These are phyloP conservation scores for Drosophila malerkotliana DNA, from an alignment of 1,140 invertebrate genomes.

Conservation along the genomic window DNA sequence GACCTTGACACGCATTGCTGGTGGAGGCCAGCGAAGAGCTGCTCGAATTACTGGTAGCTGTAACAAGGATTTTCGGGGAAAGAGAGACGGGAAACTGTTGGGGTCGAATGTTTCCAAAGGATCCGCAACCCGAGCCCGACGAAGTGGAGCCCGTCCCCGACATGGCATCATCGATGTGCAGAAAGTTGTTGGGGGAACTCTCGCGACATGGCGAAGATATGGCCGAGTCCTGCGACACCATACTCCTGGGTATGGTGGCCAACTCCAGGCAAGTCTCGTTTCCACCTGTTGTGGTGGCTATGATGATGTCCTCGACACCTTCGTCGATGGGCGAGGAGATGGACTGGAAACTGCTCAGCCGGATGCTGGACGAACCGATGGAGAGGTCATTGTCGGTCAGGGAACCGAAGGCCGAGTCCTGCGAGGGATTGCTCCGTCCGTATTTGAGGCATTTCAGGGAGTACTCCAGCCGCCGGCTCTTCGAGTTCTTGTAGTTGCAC, in stretches of 20 bases:
- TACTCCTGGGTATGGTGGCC: slow-evolving; percentile 75
- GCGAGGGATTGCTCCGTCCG: slow-evolving; percentile 83
- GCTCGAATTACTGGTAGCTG: slow-evolving; percentile 78
- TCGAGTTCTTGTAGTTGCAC: slow-evolving; percentile 83
- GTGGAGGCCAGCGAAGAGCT: slow-evolving; percentile 74
- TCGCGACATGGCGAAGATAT: slow-evolving; percentile 81
- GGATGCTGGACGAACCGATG: slow-evolving; percentile 79
- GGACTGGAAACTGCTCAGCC: slow-evolving; percentile 82
- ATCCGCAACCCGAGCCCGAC: slow-evolving; percentile 65
- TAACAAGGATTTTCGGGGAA: slow-evolving; percentile 78
- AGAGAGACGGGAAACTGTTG: slow-evolving; percentile 81
- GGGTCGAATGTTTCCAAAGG: slow-evolving; percentile 65
- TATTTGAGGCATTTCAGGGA: slow-evolving; percentile 82
- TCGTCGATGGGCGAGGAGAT: slow-evolving; percentile 83
- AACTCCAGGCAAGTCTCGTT: slow-evolving; percentile 79
- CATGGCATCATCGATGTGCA: slow-evolving; percentile 75
- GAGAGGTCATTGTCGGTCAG: slow-evolving; percentile 83
- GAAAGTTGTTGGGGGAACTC: slow-evolving; percentile 77
- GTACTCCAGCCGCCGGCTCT: slow-evolving; percentile 80
- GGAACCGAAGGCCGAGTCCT: slow-evolving; percentile 83
- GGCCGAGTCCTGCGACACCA: slow-evolving; percentile 83
- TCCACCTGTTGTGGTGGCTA: slow-evolving; percentile 80
- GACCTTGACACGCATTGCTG: slow-evolving; percentile 29
- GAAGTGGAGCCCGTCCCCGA: slow-evolving; percentile 68
- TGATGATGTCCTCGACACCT: slow-evolving; percentile 82